phyloP scores from a whole-genome alignment of 2,113 vertebrate genomes.

The Crocuta crocuta region DNA sequence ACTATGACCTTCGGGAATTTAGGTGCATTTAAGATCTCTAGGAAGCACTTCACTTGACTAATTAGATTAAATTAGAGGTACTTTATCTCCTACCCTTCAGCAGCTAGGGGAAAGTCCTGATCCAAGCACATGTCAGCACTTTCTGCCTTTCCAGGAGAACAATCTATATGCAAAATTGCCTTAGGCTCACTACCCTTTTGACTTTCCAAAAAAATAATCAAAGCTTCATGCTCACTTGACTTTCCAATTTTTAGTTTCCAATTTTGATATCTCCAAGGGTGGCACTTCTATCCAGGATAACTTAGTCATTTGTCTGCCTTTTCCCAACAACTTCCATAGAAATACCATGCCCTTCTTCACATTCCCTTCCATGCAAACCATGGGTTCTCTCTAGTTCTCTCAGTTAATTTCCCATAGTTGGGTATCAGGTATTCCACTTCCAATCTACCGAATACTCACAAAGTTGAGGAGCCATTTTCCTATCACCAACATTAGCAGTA shows the following conservation, averaged over 20 bases:
- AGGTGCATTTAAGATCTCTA: neutral
- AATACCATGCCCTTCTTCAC: neutral
- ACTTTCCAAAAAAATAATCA: neutral
- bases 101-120: neutral
- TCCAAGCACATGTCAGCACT: neutral
- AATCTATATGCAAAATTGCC: neutral
- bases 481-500: neutral
- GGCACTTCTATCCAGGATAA: neutral
- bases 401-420: neutral
- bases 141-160: neutral
- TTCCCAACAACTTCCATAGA: neutral
- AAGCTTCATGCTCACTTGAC: neutral
- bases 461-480: neutral
- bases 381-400: neutral
- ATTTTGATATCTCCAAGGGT: neutral
- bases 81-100: neutral
- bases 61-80: neutral
- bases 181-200: neutral
- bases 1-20: neutral
- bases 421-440: neutral
- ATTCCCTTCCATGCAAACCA: neutral
- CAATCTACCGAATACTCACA: neutral
- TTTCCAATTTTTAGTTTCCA: neutral
- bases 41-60: neutral
- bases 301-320: neutral